Evolutionary conservation across 1,140 invertebrate genomes (phyloP).

Genomic region (Aphelenchoides besseyi): DNA sequence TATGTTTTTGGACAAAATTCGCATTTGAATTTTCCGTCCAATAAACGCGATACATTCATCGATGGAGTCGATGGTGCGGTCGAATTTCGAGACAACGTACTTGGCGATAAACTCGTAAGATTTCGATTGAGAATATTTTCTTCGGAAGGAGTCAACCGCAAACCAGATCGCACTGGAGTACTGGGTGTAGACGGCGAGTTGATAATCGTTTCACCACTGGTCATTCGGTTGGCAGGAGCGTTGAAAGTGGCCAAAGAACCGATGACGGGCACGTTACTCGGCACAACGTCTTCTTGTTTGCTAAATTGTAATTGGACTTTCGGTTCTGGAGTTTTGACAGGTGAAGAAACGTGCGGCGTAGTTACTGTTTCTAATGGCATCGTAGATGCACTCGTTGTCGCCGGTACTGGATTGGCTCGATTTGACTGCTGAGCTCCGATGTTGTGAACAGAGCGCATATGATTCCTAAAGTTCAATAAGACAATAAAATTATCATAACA

Average conservation of each 20-base stretch:
- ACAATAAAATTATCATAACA: not conserved
- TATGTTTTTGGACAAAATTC: constrained; percentile 35
- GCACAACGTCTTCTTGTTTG: not conserved
- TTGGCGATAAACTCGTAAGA: not conserved
- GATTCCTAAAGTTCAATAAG: not conserved
- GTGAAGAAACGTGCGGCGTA: not conserved
- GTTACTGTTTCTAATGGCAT: not conserved
- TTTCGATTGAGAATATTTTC: constrained; percentile 17
- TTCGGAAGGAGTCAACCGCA: constrained; percentile 11
- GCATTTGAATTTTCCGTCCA: constrained; percentile 20
- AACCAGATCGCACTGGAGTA: not conserved
- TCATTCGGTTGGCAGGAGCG: not conserved
- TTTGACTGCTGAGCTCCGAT: not conserved
- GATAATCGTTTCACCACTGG: not conserved
- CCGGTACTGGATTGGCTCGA: not conserved
- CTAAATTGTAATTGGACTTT: not conserved
- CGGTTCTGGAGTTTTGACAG: not conserved
- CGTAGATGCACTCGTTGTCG: not conserved
- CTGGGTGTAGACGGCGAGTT: not conserved
- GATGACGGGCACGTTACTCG: not conserved
- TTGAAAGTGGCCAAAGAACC: constrained; percentile 13
- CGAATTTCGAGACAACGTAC: not conserved
- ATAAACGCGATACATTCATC: not conserved
- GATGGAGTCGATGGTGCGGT: not conserved
- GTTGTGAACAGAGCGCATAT: constrained; percentile 4